A percentile compares a stretch with the other conserved stretches of the same genome.
Conservation (phyloP, 2,797 vertebrate genomes). For the Trachurus trachurus region DNA sequence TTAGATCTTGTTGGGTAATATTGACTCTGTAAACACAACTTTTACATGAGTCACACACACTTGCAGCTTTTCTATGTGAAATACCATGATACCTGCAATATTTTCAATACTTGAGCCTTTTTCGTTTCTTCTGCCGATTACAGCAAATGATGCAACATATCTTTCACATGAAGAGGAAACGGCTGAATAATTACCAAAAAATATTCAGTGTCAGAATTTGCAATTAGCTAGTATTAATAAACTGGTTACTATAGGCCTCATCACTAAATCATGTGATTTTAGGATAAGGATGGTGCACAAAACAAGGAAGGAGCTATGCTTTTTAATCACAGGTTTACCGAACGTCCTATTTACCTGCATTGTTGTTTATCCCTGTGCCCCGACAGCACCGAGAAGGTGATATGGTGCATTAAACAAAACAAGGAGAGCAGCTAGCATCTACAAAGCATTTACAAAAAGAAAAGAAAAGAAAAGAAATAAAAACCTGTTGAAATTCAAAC, state of each 20-base stretch:
- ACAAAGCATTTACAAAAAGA: too few species aligned
- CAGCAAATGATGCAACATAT: neutral
- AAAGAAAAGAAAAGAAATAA: too few species aligned
- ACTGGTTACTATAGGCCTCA: neutral
- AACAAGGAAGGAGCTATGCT: too few species aligned
- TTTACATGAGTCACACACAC: constrained; percentile 1
- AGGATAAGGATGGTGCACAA: neutral
- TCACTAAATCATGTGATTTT: neutral
- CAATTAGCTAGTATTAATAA: neutral
- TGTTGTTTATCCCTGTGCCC: too few species aligned
- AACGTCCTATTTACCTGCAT: too few species aligned
- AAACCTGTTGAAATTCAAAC: too few species aligned
- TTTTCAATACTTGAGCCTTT: neutral
- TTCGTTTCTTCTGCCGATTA: neutral
- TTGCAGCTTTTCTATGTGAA: constrained; percentile 15
- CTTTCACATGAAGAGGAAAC: neutral
- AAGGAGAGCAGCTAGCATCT: neutral
- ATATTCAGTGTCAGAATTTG: neutral
- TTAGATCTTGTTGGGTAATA: constrained; percentile 73
- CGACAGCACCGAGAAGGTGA: too few species aligned
- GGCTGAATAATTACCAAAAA: neutral
- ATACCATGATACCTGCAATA: neutral
- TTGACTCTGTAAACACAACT: constrained; percentile 63
- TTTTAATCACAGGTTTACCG: too few species aligned
- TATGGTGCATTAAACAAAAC: too few species aligned